Base-by-base conservation (phyloP, 2,113 vertebrate species). In the Strix uralensis region DNA sequence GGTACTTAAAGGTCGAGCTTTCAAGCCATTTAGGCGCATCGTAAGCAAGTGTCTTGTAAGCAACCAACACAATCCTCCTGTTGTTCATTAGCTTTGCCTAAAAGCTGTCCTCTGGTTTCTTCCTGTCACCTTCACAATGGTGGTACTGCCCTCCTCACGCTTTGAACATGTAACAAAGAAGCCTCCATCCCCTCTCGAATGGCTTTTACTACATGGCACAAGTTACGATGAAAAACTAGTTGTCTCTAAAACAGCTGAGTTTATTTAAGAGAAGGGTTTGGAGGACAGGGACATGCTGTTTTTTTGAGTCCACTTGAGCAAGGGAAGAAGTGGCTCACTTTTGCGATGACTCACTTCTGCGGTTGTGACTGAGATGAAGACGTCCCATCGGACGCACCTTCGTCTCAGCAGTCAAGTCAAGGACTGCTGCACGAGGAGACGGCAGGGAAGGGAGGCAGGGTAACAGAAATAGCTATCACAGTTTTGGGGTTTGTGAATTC, bases 81-180 rank as follows among this genome's bases (percentile, higher is more conserved):
- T 3, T 51, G 61, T 46, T 58, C 77, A 12, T 42, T 1, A 69
- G 70, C 61, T 83, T 49, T 54, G 72, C 29, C 66, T 44, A 42
- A 80, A 82, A 90, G 58, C 59, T 54, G 55, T 8, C 32, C 46
- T 25, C 84, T 81, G 71, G 4, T 44, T 83, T 44, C 82, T 63
- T 36, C 47, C 27, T 4, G 13, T n/a, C 25, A 25, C 40, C 30
- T 69, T 18, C 29, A 17, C 44, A 67, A 4, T 1, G 5, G 1
- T 26, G 38, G 46, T 11, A 20, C 9, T 40, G 23, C 27, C 25
- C 57, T 83, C 63, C 67, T 65, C 40, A 30, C 2, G 23, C 59
- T 83, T 8, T 3, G 7, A 61, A 58, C 42, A 29, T 0, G 0
- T 4, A 49, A 51, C 32, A 82, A n/a, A 38, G 40, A 23, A 78